A percentile compares a stretch with the other conserved stretches of the same genome.
Evolutionary conservation across 2,113 vertebrate species (phyloP).

Genomic region (Notarius quadriscutis): DNA sequence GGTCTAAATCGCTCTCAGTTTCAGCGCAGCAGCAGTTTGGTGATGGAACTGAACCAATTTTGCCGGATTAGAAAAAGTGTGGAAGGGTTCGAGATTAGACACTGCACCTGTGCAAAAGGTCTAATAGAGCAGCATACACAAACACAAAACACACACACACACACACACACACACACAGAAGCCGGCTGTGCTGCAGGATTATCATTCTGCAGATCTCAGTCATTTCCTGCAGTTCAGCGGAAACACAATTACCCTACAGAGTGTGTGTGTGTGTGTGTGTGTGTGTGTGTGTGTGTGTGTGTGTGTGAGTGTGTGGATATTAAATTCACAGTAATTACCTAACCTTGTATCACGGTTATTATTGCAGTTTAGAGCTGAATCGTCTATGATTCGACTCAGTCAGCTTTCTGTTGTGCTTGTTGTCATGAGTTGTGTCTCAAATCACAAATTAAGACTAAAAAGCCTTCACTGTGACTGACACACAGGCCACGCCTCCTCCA

Average conservation of each 20-base stretch:
- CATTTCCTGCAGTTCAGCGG: constrained; percentile 9
- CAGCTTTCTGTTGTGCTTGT: too few relatives aligned
- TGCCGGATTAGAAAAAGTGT: background rate
- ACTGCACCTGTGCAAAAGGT: background rate
- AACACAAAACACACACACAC: constrained; percentile 19
- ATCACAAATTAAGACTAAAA: too few relatives aligned
- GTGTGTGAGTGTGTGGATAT: background rate
- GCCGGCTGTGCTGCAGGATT: background rate
- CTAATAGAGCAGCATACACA: background rate
- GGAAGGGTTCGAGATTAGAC: background rate
- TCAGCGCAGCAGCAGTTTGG: background rate
- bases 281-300: background rate
- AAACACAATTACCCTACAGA: background rate
- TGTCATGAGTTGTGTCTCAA: too few relatives aligned
- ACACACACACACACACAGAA: background rate
- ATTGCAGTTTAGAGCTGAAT: background rate
- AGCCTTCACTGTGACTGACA: background rate
- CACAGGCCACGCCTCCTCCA: background rate
- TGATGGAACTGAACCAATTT: background rate
- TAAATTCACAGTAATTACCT: constrained; percentile 2
- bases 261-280: background rate
- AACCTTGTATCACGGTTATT: background rate
- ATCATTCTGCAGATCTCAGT: background rate
- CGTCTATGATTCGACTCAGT: too few relatives aligned
- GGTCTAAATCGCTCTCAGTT: background rate